phyloP scores from a whole-genome alignment of 1,140 invertebrate genomes.

The Uloborus diversus region DNA sequence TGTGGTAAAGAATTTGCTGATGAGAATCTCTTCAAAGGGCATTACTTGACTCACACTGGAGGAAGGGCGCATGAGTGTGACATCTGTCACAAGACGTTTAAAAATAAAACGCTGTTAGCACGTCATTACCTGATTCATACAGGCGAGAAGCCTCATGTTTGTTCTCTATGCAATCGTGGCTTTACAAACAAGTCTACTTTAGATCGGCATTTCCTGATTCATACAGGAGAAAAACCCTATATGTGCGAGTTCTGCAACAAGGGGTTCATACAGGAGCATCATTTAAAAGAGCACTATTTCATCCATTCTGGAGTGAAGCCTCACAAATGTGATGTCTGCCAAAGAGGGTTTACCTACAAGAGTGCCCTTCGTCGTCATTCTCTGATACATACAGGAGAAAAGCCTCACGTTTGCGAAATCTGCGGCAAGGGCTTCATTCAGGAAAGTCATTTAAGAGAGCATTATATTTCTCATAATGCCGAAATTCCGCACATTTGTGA shows the following conservation, averaged over 20 bases:
- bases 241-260: conserved; percentile 37
- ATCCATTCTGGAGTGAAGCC: conserved; percentile 26
- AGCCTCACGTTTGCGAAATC: conserved; percentile 34
- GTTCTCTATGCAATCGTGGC: conserved; percentile 13
- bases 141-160: conserved; percentile 32
- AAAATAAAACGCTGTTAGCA: conserved; percentile 14
- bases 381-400: conserved; percentile 20
- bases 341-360: conserved; percentile 28
- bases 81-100: conserved; percentile 29
- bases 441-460: conserved; percentile 35
- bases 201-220: conserved; percentile 35
- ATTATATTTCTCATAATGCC: conserved; percentile 46
- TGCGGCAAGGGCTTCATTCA: conserved; percentile 44
- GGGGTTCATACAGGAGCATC: conserved; percentile 28
- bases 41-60: conserved; percentile 36
- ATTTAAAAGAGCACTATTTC: conserved; percentile 28
- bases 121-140: conserved; percentile 45
- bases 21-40: conserved; percentile 21
- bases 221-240: conserved; percentile 47
- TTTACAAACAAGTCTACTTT: conserved; percentile 35
- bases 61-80: conserved; percentile 31
- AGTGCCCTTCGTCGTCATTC: conserved; percentile 14
- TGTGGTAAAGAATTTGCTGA: conserved; percentile 12
- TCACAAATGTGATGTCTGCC: conserved; percentile 11
- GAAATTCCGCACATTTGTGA: conserved; percentile 45